Evolutionary conservation across 2,797 vertebrate species (phyloP).

Genomic region (Helarctos malayanus): DNA sequence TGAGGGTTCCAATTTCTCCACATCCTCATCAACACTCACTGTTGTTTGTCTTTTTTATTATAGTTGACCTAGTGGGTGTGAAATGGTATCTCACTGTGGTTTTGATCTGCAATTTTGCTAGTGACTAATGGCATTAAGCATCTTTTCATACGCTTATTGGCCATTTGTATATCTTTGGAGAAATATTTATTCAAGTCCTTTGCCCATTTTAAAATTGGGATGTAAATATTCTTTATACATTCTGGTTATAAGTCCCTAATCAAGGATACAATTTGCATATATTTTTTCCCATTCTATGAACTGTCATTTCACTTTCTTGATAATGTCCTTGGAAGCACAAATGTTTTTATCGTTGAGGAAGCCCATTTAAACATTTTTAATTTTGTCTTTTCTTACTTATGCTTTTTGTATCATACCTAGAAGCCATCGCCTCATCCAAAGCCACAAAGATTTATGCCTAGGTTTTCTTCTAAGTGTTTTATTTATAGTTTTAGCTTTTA

Average conservation of each 20-base stretch:
- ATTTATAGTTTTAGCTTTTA: not conserved
- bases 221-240: not conserved
- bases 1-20: not conserved
- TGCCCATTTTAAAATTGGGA: not conserved
- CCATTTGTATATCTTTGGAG: not conserved
- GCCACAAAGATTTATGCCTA: not conserved
- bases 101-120: not conserved
- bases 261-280: not conserved
- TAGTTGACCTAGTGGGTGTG: not conserved
- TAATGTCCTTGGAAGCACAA: not conserved
- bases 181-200: constrained; percentile 1
- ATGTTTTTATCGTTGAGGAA: not conserved
- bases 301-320: not conserved
- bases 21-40: not conserved
- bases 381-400: not conserved
- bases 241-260: not conserved
- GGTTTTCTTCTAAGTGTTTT: not conserved
- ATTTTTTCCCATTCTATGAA: not conserved
- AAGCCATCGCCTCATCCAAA: not conserved
- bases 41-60: not conserved
- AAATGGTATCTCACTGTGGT: not conserved
- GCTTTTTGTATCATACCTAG: not conserved
- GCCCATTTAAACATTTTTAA: not conserved
- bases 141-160: not conserved
- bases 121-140: not conserved